Evolutionary conservation across 2,113 vertebrate species (phyloP), one percentile per base, ranked within the genome.

Genomic region (Muntiacus muntjak): DNA sequence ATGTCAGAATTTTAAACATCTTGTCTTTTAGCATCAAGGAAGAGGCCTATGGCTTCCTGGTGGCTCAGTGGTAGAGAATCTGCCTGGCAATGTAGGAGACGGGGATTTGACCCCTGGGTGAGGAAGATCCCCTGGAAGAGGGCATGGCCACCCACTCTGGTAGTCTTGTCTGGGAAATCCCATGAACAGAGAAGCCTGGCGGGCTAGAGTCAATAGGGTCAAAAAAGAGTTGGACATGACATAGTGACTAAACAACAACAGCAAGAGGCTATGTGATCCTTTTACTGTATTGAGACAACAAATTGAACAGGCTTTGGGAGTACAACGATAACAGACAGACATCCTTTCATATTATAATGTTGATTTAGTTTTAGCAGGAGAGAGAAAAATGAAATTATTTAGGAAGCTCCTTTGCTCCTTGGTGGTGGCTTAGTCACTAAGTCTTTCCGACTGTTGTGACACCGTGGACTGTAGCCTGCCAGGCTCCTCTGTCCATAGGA

Each of bases 291-390:
- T 83, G 36, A 71, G n/a, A 89, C 23, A 62, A 30, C 36, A 74
- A 28, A 81, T n/a, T 50, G 62, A 23, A 54, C 19, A 16, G 14
- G 17, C 79, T 50, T 55, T 36, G 6, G 54, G 8, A 40, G 33
- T 71, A 36, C 13, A 47, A 97, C 87, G 36, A n/a, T 84, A 16
- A 25, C 43, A 30, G 82, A 67, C 13, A 17, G 21, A 52, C 74
- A 95, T 74, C 40, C 30, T 60, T 8, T n/a, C n/a, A 81, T 19
- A 19, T 88, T 50, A n/a, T 43, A 36, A 7, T 47, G 10, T 55
- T 88, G 52, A 71, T n/a, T 91, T 78, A 40, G n/a, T 96, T 97
- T 97, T 30, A 58, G 55, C 36, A 85, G 45, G 15, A 87, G n/a
- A 87, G 16, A 78, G 33, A 21, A 90, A 67, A 89, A 89, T 78